A percentile compares a stretch with the other conserved stretches of the same genome.
phyloP scores from a whole-genome alignment of 2,113 vertebrate species.

The Crotalus horridus region DNA sequence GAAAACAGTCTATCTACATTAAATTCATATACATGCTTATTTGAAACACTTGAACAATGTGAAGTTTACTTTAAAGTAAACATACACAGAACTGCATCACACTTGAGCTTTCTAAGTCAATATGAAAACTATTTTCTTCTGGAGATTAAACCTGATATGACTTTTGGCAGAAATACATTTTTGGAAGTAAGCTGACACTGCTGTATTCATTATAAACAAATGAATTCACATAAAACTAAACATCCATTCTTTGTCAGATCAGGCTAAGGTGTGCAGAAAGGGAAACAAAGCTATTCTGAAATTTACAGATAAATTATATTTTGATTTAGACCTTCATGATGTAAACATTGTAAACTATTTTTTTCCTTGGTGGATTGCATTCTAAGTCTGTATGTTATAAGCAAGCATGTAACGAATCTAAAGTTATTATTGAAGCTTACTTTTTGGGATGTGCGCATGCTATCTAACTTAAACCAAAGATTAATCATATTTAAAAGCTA shows the following conservation, averaged over 20 bases:
- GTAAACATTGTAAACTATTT: background rate
- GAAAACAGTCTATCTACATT: background rate
- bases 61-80: background rate
- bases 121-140: background rate
- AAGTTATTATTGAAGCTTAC: background rate
- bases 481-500: background rate
- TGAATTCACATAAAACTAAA: background rate
- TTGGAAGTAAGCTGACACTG: conserved; percentile 2
- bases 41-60: background rate
- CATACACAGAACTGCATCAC: background rate
- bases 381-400: background rate
- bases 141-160: conserved; percentile 2
- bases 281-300: background rate
- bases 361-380: background rate
- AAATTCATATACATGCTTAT: too few species aligned
- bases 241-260: background rate
- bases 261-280: background rate
- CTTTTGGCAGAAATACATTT: background rate
- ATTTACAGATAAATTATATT: background rate
- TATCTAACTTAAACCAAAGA: background rate
- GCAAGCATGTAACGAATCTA: background rate
- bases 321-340: background rate
- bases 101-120: background rate
- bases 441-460: background rate
- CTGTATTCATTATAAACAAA: conserved; percentile 17